Evolutionary conservation across 2,888 invertebrate genomes (phyloP), one percentile per base, ranked within the genome.

Genomic region (Conistra vaccinii): DNA sequence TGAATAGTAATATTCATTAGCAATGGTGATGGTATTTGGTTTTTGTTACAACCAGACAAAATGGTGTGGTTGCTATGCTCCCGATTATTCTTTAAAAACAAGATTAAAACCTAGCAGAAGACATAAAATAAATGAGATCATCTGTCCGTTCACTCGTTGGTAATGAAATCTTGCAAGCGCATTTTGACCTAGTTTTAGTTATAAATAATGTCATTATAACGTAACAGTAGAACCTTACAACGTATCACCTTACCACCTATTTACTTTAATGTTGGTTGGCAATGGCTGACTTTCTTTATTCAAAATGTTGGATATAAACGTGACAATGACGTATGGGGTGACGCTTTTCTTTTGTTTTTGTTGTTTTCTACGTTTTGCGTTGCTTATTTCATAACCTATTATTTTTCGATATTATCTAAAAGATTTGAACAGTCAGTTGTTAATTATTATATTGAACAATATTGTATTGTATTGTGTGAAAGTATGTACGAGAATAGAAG

Each of bases 91-190:
- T 29, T 17, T 23, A 12, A 12, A 12, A n/a, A 23, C 23, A 57
- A 57, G 57, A 53, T 32, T 12, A 45, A 12, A 42, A 66, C 10
- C 45, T 68, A 39, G 10, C 7, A 58, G 20, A 45, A 62, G n/a
- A 42, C 17, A 9, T 62, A 3, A 35, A 48, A 39, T 32, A 48
- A 68, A 48, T 53, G 12, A 73, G 23, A 39, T 72, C 29, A 76
- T 62, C 39, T 29, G 29, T 35, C 20, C 66, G 53, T 76, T 61
- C 55, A 45, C 57, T 26, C 35, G 55, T n/a, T 35, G 9, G 20
- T 39, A 67, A 76, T 66, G 45, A 26, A 70, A 63, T 74, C 62
- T 67, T 29, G 32, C 53, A 76, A 55, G 45, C 35, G 20, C 17
- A 74, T 39, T 62, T 45, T 61, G 61, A 58, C 63, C 63, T 53